Percentiles rank a stretch among this genome's conserved stretches.
Conservation (phyloP, 1,140 invertebrate species). For the Heliconius hermathena region DNA sequence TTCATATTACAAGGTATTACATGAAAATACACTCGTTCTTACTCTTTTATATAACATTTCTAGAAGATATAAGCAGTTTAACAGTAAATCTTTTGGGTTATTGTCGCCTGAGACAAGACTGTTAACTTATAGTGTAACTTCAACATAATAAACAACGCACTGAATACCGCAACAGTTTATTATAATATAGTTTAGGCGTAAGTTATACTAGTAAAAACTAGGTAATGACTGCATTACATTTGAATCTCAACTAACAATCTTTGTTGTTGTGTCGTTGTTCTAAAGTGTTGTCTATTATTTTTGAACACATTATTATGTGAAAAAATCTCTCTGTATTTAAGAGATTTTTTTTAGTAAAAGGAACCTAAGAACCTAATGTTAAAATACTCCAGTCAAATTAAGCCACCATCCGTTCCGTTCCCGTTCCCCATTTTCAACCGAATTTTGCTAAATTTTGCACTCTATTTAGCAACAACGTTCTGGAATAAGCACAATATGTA, state of each 20-base stretch:
- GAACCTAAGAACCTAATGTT: not conserved
- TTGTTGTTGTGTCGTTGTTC: too few relatives aligned
- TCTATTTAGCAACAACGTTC: not conserved
- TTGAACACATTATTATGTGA: not conserved
- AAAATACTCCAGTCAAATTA: too few relatives aligned
- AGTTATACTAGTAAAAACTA: conserved; percentile 25
- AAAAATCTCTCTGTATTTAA: not conserved
- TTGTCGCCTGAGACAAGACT: conserved; percentile 32
- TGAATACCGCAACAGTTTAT: conserved; percentile 37
- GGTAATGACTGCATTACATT: not conserved
- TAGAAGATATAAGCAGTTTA: not conserved
- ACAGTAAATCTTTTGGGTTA: conserved; percentile 38
- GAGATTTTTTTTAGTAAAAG: not conserved
- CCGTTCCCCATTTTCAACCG: too few relatives aligned
- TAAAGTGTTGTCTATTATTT: not conserved
- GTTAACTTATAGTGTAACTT: conserved; percentile 40
- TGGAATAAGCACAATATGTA: not conserved
- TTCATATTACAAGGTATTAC: not conserved
- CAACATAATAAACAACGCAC: conserved; percentile 39
- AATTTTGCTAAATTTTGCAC: not conserved
- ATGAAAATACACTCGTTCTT: not conserved
- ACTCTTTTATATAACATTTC: not conserved
- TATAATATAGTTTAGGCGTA: conserved; percentile 36
- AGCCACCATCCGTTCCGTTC: too few relatives aligned
- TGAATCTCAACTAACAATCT: not conserved